Evolutionary conservation across 2,113 vertebrate species (phyloP).

Genomic region (Halichoerus grypus): DNA sequence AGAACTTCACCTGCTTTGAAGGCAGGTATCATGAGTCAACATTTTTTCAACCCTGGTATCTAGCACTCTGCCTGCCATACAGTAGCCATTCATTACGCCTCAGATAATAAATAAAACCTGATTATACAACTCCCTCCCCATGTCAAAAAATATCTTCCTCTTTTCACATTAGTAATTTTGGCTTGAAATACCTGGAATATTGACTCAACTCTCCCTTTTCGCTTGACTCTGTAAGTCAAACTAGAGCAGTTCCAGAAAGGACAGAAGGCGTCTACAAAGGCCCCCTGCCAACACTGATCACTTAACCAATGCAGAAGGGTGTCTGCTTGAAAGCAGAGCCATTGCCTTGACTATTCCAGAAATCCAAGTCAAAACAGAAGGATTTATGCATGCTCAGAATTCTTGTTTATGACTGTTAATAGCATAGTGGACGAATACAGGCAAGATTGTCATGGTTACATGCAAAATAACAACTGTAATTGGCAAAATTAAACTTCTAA

Average conservation of each 20-base stretch:
- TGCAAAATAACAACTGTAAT: conserved; percentile 77
- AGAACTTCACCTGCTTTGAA: background rate
- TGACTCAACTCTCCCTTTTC: conserved; percentile 40
- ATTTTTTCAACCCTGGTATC: background rate
- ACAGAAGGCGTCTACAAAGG: conserved; percentile 52
- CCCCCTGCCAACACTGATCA: conserved; percentile 35
- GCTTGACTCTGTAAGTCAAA: conserved; percentile 43
- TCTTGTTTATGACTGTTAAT: conserved; percentile 66
- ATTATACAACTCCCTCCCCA: background rate
- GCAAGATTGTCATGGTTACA: conserved; percentile 60
- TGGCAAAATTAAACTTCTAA: conserved; percentile 80
- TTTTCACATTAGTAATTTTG: conserved; percentile 2
- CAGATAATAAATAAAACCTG: background rate
- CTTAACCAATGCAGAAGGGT: conserved; percentile 52
- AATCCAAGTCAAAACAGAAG: conserved; percentile 46
- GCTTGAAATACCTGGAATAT: conserved; percentile 41
- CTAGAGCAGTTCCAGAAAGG: conserved; percentile 53
- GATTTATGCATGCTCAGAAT: conserved; percentile 48
- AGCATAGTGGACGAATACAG: conserved; percentile 44
- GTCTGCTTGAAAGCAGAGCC: conserved; percentile 10
- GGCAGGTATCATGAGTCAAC: background rate
- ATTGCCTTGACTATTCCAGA: conserved; percentile 3
- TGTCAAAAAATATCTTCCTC: background rate
- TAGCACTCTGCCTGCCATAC: background rate
- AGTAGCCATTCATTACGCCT: background rate